Evolutionary conservation across 2,797 vertebrate genomes (phyloP).

Genomic region (Trachurus trachurus): DNA sequence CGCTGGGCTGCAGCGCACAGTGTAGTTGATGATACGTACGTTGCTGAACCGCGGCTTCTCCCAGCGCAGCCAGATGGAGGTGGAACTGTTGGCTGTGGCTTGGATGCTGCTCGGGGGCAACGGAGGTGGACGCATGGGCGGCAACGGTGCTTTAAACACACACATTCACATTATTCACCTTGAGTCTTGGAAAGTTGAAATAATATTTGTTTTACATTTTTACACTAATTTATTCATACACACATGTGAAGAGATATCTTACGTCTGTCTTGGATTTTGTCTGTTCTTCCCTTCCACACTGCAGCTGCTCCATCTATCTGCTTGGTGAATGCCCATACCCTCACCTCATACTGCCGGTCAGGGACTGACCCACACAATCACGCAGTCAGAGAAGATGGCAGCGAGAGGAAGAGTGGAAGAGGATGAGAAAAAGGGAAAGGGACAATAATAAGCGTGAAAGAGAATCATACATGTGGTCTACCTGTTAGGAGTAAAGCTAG

Average conservation of each 20-base stretch:
- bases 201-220: conserved; percentile 7
- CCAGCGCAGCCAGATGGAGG: conserved; percentile 96
- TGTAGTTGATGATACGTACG: conserved; percentile 95
- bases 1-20: conserved; percentile 94
- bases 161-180: conserved; percentile 1
- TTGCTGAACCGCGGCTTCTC: conserved; percentile 94
- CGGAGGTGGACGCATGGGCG: conserved; percentile 87
- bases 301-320: conserved; percentile 93
- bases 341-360: conserved; percentile 94
- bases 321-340: conserved; percentile 94
- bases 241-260: conserved; percentile 40
- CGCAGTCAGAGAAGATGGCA: background rate
- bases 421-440: background rate
- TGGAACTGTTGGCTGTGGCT: conserved; percentile 93
- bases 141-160: conserved; percentile 45
- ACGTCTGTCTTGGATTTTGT: conserved; percentile 87
- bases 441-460: background rate
- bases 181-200: conserved; percentile 7
- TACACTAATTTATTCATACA: background rate
- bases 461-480: background rate
- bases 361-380: conserved; percentile 81
- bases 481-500: background rate
- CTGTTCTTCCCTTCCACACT: conserved; percentile 95
- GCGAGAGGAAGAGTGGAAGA: background rate
- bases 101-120: conserved; percentile 93